Conservation (phyloP, 1,140 invertebrate species). For the Pararge aegeria region DNA sequence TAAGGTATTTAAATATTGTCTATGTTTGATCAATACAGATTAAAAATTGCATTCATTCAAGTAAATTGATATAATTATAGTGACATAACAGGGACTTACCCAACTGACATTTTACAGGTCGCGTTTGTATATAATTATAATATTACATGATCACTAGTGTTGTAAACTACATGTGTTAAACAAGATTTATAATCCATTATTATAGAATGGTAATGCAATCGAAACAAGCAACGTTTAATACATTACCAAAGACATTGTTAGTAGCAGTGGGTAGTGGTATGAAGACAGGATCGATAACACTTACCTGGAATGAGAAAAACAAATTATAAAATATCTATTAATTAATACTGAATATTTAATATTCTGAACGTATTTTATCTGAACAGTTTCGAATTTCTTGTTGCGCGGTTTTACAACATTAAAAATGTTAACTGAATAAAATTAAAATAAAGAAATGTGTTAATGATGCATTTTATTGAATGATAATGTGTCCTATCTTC, state of each 20-base stretch:
- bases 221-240: neutral
- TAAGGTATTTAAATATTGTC: neutral
- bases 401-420: no score
- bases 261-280: no score
- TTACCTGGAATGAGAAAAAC: slow-evolving; percentile 48
- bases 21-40: slow-evolving; percentile 2
- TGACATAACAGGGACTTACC: slow-evolving; percentile 9
- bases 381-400: no score
- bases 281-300: slow-evolving; percentile 3
- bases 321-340: neutral
- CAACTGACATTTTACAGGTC: slow-evolving; percentile 18
- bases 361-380: no score
- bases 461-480: no score
- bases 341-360: no score
- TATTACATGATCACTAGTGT: slow-evolving; percentile 25
- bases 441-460: neutral
- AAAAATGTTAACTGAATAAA: neutral
- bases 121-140: slow-evolving; percentile 19
- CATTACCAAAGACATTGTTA: slow-evolving; percentile 3
- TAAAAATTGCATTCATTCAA: slow-evolving; percentile 3
- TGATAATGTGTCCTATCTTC: no score
- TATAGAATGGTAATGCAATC: neutral
- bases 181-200: slow-evolving; percentile 12
- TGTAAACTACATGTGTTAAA: slow-evolving; percentile 15
- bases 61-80: slow-evolving; percentile 9